phyloP scores from a whole-genome alignment of 2,888 invertebrate species.

The Perdita meconis region DNA sequence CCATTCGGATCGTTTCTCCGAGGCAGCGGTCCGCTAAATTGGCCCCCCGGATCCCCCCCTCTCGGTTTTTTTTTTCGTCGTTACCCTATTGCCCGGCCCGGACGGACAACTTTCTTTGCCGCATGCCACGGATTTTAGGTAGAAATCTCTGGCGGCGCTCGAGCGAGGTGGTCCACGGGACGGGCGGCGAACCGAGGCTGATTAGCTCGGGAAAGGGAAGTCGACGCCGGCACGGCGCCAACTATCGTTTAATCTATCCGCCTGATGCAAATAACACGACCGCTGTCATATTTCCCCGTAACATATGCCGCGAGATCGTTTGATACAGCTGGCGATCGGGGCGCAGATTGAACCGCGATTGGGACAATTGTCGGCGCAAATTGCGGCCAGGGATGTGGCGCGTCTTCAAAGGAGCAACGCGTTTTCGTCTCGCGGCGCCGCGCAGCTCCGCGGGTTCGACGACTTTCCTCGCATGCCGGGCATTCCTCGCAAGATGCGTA shows the following conservation, averaged over 20 bases:
- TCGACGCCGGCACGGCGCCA: constrained; percentile 50
- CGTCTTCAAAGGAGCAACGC: constrained; percentile 1
- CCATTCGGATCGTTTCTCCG: constrained; percentile 4
- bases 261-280: constrained; percentile 25
- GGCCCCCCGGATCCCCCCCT: constrained; percentile 16
- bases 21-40: constrained; percentile 42
- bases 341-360: not conserved
- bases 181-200: constrained; percentile 22
- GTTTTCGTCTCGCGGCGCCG: not conserved
- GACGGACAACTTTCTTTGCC: constrained; percentile 70
- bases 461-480: constrained; percentile 10
- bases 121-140: constrained; percentile 70
- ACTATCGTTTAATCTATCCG: constrained; percentile 29
- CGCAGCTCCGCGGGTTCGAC: not conserved
- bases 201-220: constrained; percentile 47
- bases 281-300: not conserved
- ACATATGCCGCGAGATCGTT: constrained; percentile 11
- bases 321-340: not conserved
- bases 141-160: constrained; percentile 52
- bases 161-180: constrained; percentile 68
- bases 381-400: not conserved
- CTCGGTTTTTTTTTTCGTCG: constrained; percentile 46
- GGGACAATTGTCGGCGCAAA: constrained; percentile 1
- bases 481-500: constrained; percentile 10
- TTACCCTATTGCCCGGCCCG: constrained; percentile 44